These are phyloP conservation scores for Drosophila equinoxialis DNA, from an alignment of 1,140 invertebrate species.

Conservation along the genomic window DNA sequence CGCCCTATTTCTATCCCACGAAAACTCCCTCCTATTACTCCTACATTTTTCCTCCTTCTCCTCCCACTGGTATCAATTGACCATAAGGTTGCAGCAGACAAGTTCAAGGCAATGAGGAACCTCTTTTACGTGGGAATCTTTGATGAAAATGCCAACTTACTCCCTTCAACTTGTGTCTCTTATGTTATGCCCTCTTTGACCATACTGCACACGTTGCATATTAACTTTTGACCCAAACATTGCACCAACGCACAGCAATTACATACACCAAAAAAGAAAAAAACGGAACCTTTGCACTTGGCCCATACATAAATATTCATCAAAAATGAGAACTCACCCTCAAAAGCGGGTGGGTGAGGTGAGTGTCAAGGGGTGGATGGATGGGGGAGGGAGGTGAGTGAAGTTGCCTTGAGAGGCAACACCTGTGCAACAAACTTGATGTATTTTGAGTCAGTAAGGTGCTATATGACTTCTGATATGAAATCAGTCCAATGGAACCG, in stretches of 20 bases:
- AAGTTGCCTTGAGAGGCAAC: slow-evolving; percentile 73
- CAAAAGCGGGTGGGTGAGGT: not conserved
- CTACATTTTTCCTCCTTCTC: not conserved
- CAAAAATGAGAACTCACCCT: slow-evolving; percentile 43
- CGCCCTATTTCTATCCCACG: not conserved
- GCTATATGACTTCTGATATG: slow-evolving; percentile 70
- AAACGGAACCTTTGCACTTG: slow-evolving; percentile 20
- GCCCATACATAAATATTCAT: slow-evolving; percentile 38
- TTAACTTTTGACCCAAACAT: slow-evolving; percentile 75
- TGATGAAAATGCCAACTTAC: slow-evolving; percentile 14
- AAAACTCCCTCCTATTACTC: no score
- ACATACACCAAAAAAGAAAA: slow-evolving; percentile 18
- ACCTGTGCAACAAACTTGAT: slow-evolving; percentile 52
- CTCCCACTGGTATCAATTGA: slow-evolving; percentile 3
- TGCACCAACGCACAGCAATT: slow-evolving; percentile 57
- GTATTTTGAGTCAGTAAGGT: slow-evolving; percentile 46
- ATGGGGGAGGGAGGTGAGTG: not conserved
- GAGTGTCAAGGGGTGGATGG: not conserved
- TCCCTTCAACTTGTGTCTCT: not conserved
- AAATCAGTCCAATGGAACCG: slow-evolving; percentile 79
- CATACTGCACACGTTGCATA: slow-evolving; percentile 71
- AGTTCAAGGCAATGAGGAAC: slow-evolving; percentile 48
- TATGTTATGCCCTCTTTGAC: slow-evolving; percentile 33
- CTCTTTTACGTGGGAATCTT: slow-evolving; percentile 71
- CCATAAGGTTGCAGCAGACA: slow-evolving; percentile 13